phyloP scores from a whole-genome alignment of 1,140 invertebrate species.

The Cheumatopsyche charites region DNA sequence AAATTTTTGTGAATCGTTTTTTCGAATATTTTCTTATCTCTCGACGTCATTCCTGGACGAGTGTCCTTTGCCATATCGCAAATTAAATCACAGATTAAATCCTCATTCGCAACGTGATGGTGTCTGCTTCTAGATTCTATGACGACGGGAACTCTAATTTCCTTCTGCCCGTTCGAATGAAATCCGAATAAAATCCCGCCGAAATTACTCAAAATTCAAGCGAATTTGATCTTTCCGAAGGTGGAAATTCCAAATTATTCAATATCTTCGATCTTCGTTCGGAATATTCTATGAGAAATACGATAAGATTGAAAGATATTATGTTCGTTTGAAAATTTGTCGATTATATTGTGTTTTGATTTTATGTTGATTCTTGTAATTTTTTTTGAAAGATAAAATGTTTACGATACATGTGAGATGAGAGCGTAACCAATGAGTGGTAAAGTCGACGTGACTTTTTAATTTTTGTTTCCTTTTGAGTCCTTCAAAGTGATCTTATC shows the following conservation, averaged over 20 bases:
- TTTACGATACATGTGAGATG: background rate
- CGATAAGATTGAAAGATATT: too few species aligned
- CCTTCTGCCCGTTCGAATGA: background rate
- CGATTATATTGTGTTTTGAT: too few species aligned
- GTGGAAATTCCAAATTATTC: background rate
- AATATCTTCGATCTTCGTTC: background rate
- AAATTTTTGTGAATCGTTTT: background rate
- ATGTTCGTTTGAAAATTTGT: too few species aligned
- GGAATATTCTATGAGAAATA: too few species aligned
- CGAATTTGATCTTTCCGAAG: background rate
- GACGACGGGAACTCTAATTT: slow-evolving; percentile 4
- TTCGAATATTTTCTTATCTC: background rate
- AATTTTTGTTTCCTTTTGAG: slow-evolving; percentile 21
- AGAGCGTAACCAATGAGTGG: slow-evolving; percentile 18
- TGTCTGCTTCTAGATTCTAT: background rate
- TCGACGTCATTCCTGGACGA: background rate
- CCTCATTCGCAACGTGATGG: slow-evolving; percentile 10
- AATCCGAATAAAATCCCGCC: background rate
- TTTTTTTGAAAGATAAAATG: slow-evolving; percentile 5
- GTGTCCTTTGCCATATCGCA: background rate
- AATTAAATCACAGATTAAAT: slow-evolving; percentile 20
- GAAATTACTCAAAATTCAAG: background rate
- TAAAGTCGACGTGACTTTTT: slow-evolving; percentile 29
- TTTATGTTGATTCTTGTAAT: background rate
- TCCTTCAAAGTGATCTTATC: slow-evolving; percentile 20